These are phyloP conservation scores for Papilio machaon DNA, from an alignment of 1,140 invertebrate genomes.

Conservation along the genomic window DNA sequence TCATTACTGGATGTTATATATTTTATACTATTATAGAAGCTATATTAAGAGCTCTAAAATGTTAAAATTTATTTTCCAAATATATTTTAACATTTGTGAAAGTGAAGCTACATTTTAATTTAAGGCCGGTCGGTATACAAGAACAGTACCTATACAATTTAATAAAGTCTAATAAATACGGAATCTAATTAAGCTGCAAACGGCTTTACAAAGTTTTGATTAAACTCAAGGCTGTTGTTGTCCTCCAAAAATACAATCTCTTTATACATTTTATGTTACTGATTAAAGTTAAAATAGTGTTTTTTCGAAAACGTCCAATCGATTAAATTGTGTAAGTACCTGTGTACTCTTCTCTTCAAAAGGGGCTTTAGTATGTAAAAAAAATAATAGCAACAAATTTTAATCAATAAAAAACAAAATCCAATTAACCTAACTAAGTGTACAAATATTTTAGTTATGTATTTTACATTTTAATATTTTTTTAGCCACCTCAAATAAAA, in stretches of 20 bases:
- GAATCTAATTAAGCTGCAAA: constrained; percentile 45
- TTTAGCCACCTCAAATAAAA: no score
- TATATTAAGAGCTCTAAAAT: background rate
- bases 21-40: background rate
- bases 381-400: no score
- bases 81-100: background rate
- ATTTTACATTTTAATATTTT: no score
- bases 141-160: constrained; percentile 44
- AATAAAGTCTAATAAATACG: constrained; percentile 46
- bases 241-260: constrained; percentile 42
- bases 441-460: background rate
- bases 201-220: constrained; percentile 53
- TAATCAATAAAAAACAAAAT: no score
- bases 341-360: no score
- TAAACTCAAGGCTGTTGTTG: constrained; percentile 45
- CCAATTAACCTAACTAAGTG: no score
- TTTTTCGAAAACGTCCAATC: background rate
- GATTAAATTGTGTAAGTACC: no score
- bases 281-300: constrained; percentile 36
- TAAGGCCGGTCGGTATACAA: background rate
- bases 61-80: background rate
- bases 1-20: no score
- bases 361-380: background rate
- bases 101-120: constrained; percentile 11
- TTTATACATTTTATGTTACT: constrained; percentile 23